Evolutionary conservation across 2,888 invertebrate species (phyloP), one percentile per base, ranked within the genome.

Genomic region (Cremastinae sp.): DNA sequence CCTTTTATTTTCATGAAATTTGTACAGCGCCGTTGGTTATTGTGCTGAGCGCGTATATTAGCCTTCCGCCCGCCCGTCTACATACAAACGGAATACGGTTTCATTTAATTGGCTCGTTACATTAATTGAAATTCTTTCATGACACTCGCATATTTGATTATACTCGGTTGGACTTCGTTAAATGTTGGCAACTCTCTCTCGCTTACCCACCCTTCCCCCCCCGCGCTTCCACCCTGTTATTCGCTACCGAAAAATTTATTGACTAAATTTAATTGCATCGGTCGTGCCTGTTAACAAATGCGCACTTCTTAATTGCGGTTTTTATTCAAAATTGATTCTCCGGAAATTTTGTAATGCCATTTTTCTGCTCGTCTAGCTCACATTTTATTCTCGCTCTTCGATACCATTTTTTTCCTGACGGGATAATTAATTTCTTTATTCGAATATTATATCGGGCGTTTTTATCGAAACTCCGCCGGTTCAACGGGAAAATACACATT

Each of bases 51-150:
- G 41, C n/a, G 49, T 66, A 53, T 72, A 66, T 62, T 72, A 75
- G 62, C 75, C 56, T 56, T 38, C 22, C 43, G 34, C n/a, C n/a
- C n/a, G n/a, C n/a, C n/a, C 54, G 16, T 70, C 49, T 64, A 28
- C 47, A 45, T 56, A 36, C 47, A 65, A 66, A 74, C 56, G 70
- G 12, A 71, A 78, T 66, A 56, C 43, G 72, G 56, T 64, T 75
- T 76, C 77, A 80, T 80, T 84, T 86, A 86, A 86, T 86, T 86
- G 85, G 84, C 81, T 86, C 82, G 85, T 86, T 86, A 86, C 82
- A 86, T 83, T 85, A 86, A 86, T 86, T 86, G 84, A 86, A 84
- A 79, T 85, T 84, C 82, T 84, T 84, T 84, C 61, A 53, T 70
- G 43, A 61, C 36, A 34, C 22, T 16, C 43, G 12, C 34, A n/a